Evolutionary conservation across 2,113 vertebrate species (phyloP).

Genomic region (Melierax canorus): DNA sequence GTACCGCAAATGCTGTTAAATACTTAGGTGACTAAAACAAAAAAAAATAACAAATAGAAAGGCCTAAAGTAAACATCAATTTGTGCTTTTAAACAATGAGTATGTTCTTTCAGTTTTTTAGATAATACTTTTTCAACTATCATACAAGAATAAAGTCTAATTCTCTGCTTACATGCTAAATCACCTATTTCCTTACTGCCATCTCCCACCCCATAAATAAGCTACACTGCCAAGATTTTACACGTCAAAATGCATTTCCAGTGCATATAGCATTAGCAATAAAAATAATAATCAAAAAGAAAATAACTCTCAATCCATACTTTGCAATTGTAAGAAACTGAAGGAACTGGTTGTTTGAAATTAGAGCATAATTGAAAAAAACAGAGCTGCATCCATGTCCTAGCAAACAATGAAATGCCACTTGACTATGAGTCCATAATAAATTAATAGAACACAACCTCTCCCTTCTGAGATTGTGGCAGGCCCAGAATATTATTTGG

Average conservation of each 20-base stretch:
- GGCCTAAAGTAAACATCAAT: neutral
- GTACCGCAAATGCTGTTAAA: neutral
- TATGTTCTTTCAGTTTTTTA: neutral
- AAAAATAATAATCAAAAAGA: neutral
- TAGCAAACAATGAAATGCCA: neutral
- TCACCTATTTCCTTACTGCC: neutral
- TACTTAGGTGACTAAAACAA: fast-evolving
- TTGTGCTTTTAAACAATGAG: neutral
- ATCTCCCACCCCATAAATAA: neutral
- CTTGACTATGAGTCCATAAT: neutral
- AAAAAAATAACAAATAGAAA: neutral
- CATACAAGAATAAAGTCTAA: neutral
- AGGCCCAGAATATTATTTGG: neutral
- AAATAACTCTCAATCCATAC: neutral
- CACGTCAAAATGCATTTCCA: neutral
- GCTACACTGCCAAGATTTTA: neutral
- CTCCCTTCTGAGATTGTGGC: neutral
- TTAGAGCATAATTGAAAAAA: neutral
- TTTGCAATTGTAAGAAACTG: neutral
- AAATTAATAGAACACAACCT: neutral
- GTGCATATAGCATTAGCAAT: neutral
- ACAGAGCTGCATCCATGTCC: neutral
- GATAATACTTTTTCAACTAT: neutral
- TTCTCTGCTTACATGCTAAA: neutral
- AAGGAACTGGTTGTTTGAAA: neutral